Evolutionary conservation across 2,797 vertebrate species (phyloP), one percentile per base, ranked within the genome.

Genomic region (Dallia pectoralis): DNA sequence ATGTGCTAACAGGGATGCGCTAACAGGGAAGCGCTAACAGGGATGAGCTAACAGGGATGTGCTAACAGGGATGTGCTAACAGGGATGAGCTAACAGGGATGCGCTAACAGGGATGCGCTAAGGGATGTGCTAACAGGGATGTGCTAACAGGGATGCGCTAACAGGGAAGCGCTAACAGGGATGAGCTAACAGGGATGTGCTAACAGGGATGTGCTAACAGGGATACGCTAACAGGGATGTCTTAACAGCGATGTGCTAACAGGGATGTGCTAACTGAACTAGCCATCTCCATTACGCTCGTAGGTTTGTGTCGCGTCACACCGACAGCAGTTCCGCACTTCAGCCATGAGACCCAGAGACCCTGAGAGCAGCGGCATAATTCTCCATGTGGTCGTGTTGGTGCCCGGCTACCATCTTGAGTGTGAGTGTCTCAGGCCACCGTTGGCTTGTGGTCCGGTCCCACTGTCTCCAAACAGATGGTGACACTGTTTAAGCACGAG

Each of bases 401-500:
- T 30, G 40, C 33, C 66, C 1, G 68, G 73, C 77, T 79, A 84
- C 83, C 82, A 88, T 90, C 79, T 88, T 86, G 83, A 84, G 73
- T 76, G 53, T 68, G 67, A 70, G 77, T 82, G 76, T 86, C 85
- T 82, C 68, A 77, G 11, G 85, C 82, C 81, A 82, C 84, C 56
- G 82, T 88, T 61, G 82, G 88, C 83, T 87, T 82, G 86, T 77
- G 86, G 81, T 89, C 84, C 87, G 81, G 67, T 77, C 81, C 79
- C 79, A 72, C 74, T 79, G 82, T 87, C 87, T 84, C 81, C 1
- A 61, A 89, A 76, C 89, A 92, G 91, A 93, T 93, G 90, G 92
- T 81, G 80, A 81, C 90, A 83, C 86, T 87, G 87, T 92, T 89
- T 86, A 87, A n/a, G 74, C 75, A 77, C 78, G 77, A 83, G 85